These are phyloP conservation scores for Onchidella celtica DNA, from an alignment of 2,888 invertebrate species.

Conservation along the genomic window DNA sequence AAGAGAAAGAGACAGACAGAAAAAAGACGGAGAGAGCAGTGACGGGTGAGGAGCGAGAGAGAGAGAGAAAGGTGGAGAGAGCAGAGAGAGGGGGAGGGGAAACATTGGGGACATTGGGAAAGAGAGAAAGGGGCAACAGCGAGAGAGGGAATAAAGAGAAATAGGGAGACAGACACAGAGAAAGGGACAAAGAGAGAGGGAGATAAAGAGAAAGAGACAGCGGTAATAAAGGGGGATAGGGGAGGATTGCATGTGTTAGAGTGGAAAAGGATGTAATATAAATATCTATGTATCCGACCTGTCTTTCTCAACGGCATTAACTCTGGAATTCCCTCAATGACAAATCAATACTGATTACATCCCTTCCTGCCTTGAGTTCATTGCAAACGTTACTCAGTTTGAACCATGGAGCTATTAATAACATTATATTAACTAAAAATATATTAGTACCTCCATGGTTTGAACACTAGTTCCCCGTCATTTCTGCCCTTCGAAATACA, in stretches of 20 bases:
- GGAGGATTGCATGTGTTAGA: not conserved
- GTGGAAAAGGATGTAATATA: not conserved
- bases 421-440: too few species aligned
- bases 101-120: not conserved
- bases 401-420: too few species aligned
- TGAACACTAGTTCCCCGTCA: too few species aligned
- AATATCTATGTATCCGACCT: not conserved
- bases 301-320: too few species aligned
- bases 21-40: not conserved
- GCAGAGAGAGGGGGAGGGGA: not conserved
- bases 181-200: conserved; percentile 10
- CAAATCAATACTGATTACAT: too few species aligned
- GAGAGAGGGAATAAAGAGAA: not conserved
- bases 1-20: too few species aligned
- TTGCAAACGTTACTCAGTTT: too few species aligned
- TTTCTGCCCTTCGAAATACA: too few species aligned
- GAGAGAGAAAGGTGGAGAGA: not conserved
- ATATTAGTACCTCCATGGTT: too few species aligned
- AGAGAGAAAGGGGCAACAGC: not conserved
- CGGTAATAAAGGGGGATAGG: not conserved
- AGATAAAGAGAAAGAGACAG: not conserved
- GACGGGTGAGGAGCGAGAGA: not conserved
- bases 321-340: too few species aligned
- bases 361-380: too few species aligned
- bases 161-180: not conserved